Evolutionary conservation across 2,888 invertebrate genomes (phyloP), one percentile per base, ranked within the genome.

Genomic region (Xanthia icteritia): DNA sequence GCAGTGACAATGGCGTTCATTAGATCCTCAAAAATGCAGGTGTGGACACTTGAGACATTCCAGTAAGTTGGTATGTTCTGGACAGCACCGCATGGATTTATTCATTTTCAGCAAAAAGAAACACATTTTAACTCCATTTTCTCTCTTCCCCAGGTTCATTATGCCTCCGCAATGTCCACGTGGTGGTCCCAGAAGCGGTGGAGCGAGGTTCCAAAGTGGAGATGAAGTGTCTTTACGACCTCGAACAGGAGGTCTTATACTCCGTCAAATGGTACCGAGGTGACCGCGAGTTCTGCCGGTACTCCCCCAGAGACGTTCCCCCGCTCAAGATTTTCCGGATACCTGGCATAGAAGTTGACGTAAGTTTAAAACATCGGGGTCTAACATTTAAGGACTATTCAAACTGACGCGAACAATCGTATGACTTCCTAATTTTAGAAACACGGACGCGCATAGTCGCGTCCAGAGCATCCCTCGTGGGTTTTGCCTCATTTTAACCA

Each of bases 231-330:
- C 94, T 96, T 79, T 98, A 97, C 92, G 97, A 98, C 91, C 93
- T 98, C 85, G 98, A 98, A 88, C 97, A 97, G 36, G 98, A 98
- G 86, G 97, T 97, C 63, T 93, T 98, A 63, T 98, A 98, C 93
- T 97, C 97, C 61, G 97, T 98, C 83, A 98, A 98, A 93, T 98
- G 98, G 98, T 98, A 98, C 92, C 96, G 97, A 67, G 97, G 97
- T 4, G 97, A 97, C 81, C 92, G 97, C 6, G 98, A 98, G 93
- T 98, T 98, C 93, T 98, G 97, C 89, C 95, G 97, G 73, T 97
- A 96, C 89, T 96, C 97, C 5, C 97, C 97, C 0, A 95, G 97
- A 79, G 97, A 98, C 86, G 97, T 96, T 27, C 97, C 97, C 11
- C 97, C 97, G 2, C 95, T 97, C 78, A 97, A 97, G 94, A 97